phyloP scores from a whole-genome alignment of 2,888 invertebrate genomes.

The Gasteruption jaculator region DNA sequence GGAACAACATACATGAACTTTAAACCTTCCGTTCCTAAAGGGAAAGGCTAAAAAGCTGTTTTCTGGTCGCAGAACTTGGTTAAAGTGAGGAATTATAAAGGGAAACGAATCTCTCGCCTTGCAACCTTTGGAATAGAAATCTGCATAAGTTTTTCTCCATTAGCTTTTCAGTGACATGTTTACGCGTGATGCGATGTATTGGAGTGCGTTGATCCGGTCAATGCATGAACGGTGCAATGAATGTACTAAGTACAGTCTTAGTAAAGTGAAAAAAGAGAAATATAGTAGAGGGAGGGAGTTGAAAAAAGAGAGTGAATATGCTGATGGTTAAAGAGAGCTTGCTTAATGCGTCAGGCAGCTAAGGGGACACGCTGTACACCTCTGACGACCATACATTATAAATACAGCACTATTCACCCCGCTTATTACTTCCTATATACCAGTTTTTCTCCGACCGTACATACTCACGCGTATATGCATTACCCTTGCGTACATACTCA shows the following conservation, averaged over 20 bases:
- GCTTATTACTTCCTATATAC: constrained; percentile 38
- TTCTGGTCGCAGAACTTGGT: too few species aligned
- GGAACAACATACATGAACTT: too few species aligned
- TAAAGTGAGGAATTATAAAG: too few species aligned
- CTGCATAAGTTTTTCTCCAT: too few species aligned
- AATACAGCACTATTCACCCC: constrained; percentile 40
- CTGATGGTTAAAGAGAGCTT: constrained; percentile 19
- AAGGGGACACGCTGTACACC: too few species aligned
- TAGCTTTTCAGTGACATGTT: too few species aligned
- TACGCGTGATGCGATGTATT: constrained; percentile 22
- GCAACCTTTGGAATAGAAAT: too few species aligned
- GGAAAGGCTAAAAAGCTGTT: too few species aligned
- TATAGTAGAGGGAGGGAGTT: constrained; percentile 14
- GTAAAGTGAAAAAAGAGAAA: constrained; percentile 12
- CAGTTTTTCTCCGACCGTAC: constrained; percentile 13
- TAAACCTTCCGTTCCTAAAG: too few species aligned
- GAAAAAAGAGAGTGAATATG: constrained; percentile 17
- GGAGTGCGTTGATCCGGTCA: constrained; percentile 45
- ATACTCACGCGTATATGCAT: constrained; percentile 1
- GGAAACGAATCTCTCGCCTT: too few species aligned
- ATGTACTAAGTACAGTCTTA: constrained; percentile 44
- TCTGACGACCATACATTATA: constrained; percentile 38
- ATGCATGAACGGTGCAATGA: constrained; percentile 37
- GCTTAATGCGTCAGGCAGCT: constrained; percentile 22
- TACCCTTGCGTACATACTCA: constrained; percentile 14